A percentile compares a stretch with the other conserved stretches of the same genome.
phyloP scores from a whole-genome alignment of 2,888 invertebrate species.

The Diloba caeruleocephala region DNA sequence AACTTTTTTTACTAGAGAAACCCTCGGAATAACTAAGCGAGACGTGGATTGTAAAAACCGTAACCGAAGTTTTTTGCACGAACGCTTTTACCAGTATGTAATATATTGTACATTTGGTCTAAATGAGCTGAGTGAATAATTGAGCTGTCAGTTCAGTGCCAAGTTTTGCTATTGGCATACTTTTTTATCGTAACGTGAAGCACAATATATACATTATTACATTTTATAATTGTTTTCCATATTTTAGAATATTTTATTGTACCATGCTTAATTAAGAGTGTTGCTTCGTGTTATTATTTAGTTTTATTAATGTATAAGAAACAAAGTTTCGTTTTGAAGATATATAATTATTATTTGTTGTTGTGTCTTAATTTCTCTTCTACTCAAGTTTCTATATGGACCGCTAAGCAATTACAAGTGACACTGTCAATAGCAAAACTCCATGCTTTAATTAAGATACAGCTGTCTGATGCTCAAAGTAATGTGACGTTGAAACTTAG shows the following conservation, averaged over 20 bases:
- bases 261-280: constrained; percentile 86
- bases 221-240: constrained; percentile 79
- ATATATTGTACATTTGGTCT: constrained; percentile 89
- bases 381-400: constrained; percentile 65
- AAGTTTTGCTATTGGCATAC: constrained; percentile 88
- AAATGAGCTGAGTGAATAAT: constrained; percentile 88
- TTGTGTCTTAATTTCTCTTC: constrained; percentile 80
- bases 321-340: constrained; percentile 86
- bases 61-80: constrained; percentile 85
- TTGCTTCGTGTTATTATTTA: constrained; percentile 87
- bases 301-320: constrained; percentile 83
- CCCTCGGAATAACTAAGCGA: constrained; percentile 79
- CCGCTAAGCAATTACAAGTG: constrained; percentile 67
- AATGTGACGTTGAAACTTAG: constrained; percentile 87
- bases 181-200: constrained; percentile 71
- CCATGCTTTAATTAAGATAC: constrained; percentile 82
- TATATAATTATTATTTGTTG: constrained; percentile 87
- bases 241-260: constrained; percentile 84
- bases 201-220: constrained; percentile 75
- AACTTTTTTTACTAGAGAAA: constrained; percentile 89
- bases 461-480: constrained; percentile 88
- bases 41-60: constrained; percentile 85
- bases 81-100: constrained; percentile 87
- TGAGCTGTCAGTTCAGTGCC: constrained; percentile 86
- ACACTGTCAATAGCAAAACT: constrained; percentile 88